A percentile compares a stretch with the other conserved stretches of the same genome.
phyloP scores from a whole-genome alignment of 2,113 vertebrate species.

The Pelecanoides urinatrix region DNA sequence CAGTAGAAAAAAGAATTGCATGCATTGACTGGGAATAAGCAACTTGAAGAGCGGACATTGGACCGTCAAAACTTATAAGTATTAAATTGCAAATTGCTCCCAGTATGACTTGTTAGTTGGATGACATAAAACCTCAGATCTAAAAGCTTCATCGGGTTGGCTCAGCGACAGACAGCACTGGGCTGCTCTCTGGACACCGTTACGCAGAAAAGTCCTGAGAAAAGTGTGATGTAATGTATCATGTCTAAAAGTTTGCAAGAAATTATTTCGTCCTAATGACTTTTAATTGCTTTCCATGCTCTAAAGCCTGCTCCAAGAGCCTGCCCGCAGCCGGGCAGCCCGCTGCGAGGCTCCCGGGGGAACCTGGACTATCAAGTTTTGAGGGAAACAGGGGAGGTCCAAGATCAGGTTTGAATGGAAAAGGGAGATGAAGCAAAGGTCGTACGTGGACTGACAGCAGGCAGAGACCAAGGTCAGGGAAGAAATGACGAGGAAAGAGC shows the following conservation, averaged over 20 bases:
- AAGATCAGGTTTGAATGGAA: background rate
- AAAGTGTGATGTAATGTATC: background rate
- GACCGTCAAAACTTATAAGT: background rate
- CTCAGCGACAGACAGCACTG: background rate
- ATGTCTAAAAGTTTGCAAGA: background rate
- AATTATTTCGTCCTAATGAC: background rate
- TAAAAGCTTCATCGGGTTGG: background rate
- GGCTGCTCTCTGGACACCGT: background rate
- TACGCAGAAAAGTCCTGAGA: background rate
- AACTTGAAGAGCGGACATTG: background rate
- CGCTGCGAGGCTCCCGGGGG: no score
- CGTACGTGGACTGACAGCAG: background rate
- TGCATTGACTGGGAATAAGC: background rate
- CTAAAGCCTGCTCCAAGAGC: background rate
- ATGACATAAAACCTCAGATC: background rate
- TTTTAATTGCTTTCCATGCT: background rate
- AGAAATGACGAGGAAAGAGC: background rate
- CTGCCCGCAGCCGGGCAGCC: background rate
- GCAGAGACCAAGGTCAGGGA: background rate
- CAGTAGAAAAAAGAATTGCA: background rate
- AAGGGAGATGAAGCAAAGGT: background rate
- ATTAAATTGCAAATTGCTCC: background rate
- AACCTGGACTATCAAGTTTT: background rate
- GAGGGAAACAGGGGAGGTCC: background rate
- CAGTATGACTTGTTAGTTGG: background rate